Conservation (phyloP, 2,113 vertebrate genomes). For the Gila orcuttii region DNA sequence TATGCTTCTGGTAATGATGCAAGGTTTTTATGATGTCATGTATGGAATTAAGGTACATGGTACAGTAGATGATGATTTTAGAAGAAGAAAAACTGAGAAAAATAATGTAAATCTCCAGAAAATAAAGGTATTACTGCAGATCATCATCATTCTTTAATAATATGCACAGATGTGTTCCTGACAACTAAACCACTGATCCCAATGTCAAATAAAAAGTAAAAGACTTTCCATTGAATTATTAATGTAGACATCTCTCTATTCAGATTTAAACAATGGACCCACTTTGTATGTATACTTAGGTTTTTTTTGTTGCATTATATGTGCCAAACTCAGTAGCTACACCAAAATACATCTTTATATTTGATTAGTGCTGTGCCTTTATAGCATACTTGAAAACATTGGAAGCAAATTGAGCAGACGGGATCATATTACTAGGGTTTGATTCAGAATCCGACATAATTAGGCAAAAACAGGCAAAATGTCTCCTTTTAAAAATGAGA, state of each 20-base stretch:
- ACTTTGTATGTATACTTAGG: not conserved
- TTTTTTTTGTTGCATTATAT: not conserved
- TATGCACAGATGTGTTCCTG: not conserved
- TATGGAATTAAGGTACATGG: not conserved
- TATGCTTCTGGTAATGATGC: not conserved
- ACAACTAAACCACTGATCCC: not conserved
- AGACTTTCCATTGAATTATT: not conserved
- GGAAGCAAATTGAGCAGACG: not conserved
- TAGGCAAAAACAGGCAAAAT: not conserved
- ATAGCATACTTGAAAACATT: not conserved
- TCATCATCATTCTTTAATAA: not conserved
- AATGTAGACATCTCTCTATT: not conserved
- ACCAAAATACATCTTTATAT: not conserved
- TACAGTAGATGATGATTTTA: not conserved
- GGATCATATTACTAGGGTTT: conserved; percentile 8
- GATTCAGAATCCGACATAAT: not conserved
- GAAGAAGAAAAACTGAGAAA: not conserved
- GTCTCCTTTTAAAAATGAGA: not conserved
- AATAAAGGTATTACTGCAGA: not conserved
- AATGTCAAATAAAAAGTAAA: conserved; percentile 10
- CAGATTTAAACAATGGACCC: conserved; percentile 3
- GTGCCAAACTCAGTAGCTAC: not conserved
- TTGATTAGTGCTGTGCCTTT: not conserved
- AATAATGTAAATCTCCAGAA: not conserved
- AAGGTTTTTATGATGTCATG: not conserved